A percentile compares a stretch with the other conserved stretches of the same genome.
Evolutionary conservation across 2,888 invertebrate species (phyloP).

Genomic region (Epistrophe eligans): DNA sequence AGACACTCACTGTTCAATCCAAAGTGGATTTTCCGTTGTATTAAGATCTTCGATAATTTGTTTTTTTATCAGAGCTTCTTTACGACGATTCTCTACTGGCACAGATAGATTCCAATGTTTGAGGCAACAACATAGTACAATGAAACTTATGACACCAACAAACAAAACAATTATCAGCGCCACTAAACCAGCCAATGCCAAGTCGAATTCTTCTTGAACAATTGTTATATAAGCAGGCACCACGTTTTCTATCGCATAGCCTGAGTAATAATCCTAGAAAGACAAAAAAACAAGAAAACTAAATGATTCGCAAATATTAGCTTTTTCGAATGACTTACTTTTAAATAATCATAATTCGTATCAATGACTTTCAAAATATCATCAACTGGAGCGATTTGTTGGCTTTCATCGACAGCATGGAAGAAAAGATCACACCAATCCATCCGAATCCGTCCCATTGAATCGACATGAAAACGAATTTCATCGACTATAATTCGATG

Average conservation of each 20-base stretch:
- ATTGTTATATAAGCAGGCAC: constrained; percentile 88
- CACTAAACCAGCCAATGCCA: constrained; percentile 93
- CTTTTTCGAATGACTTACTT: constrained; percentile 83
- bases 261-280: constrained; percentile 86
- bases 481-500: constrained; percentile 92
- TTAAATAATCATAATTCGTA: constrained; percentile 93
- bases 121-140: constrained; percentile 94
- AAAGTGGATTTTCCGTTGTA: constrained; percentile 95
- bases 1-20: constrained; percentile 93
- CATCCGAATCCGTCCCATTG: constrained; percentile 84
- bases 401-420: constrained; percentile 91
- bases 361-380: constrained; percentile 92
- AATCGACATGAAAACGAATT: constrained; percentile 89
- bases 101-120: constrained; percentile 94
- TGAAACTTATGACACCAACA: constrained; percentile 93
- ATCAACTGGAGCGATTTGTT: constrained; percentile 91
- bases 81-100: constrained; percentile 91
- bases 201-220: constrained; percentile 91
- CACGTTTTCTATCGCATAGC: constrained; percentile 90
- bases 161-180: constrained; percentile 93
- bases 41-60: constrained; percentile 93
- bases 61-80: constrained; percentile 92
- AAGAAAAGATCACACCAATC: constrained; percentile 93
- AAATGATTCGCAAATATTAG: no score
- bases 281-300: neutral